phyloP scores from a whole-genome alignment of 2,888 invertebrate species.

The Sympetrum striolatum region DNA sequence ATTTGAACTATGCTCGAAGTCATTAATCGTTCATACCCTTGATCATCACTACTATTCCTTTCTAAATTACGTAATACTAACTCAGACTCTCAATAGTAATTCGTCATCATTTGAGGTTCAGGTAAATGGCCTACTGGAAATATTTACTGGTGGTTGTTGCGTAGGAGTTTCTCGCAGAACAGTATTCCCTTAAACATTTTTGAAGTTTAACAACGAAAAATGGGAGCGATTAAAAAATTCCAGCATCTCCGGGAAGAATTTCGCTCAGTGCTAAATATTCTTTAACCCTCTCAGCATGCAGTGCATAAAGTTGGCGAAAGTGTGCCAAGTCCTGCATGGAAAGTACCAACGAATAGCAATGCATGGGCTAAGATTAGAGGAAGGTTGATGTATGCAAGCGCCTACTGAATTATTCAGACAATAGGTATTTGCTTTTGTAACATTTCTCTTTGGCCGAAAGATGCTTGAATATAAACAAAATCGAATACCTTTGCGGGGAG shows the following conservation, averaged over 20 bases:
- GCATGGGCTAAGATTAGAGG: not conserved
- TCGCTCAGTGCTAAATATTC: not conserved
- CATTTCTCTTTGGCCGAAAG: not conserved
- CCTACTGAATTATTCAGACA: not conserved
- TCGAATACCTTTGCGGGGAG: not conserved
- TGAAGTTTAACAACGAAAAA: not conserved
- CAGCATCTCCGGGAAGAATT: not conserved
- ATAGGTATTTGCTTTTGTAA: not conserved
- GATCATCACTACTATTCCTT: no score
- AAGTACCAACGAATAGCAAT: not conserved
- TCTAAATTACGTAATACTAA: no score
- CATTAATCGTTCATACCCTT: no score
- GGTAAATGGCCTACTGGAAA: no score
- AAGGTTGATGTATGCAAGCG: not conserved
- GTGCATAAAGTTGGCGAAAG: not conserved
- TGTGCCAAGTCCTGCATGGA: not conserved
- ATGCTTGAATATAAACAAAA: not conserved
- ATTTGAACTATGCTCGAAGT: no score
- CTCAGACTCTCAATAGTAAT: no score
- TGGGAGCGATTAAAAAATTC: not conserved
- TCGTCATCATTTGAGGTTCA: no score
- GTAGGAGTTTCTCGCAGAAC: no score
- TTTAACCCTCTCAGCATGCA: not conserved
- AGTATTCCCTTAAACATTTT: no score
- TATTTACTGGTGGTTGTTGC: no score